These are phyloP conservation scores for Anastrepha ludens DNA, from an alignment of 1,140 invertebrate genomes.

Conservation along the genomic window DNA sequence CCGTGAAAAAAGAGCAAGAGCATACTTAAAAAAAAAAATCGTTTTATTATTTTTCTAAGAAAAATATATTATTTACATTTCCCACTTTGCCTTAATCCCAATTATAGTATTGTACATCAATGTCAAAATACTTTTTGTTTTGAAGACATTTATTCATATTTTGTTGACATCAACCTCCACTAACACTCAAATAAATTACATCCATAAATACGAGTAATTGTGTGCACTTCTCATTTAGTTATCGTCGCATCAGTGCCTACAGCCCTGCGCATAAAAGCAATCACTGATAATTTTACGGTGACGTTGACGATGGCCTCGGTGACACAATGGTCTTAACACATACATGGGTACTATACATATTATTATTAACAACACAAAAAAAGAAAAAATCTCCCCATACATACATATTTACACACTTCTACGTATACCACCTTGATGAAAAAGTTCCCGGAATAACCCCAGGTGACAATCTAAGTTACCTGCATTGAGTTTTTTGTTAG, in stretches of 20 bases:
- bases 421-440: too few relatives aligned
- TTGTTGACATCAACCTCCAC: background rate
- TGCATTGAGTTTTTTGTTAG: too few relatives aligned
- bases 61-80: too few relatives aligned
- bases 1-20: too few relatives aligned
- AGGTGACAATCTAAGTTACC: too few relatives aligned
- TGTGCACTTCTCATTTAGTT: background rate
- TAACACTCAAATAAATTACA: background rate
- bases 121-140: background rate
- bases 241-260: background rate
- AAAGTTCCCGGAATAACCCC: too few relatives aligned
- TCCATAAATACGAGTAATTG: background rate
- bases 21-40: too few relatives aligned
- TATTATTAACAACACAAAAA: background rate
- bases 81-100: too few relatives aligned
- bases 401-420: background rate
- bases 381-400: background rate
- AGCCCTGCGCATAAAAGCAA: slow-evolving; percentile 16
- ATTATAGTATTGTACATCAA: too few relatives aligned
- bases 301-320: slow-evolving; percentile 9
- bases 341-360: too few relatives aligned
- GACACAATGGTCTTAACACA: background rate
- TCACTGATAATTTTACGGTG: background rate
- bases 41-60: too few relatives aligned
- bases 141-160: background rate